Conservation (phyloP, 92 coral and sea anemone genomes). For the Bergia puertoricense region DNA sequence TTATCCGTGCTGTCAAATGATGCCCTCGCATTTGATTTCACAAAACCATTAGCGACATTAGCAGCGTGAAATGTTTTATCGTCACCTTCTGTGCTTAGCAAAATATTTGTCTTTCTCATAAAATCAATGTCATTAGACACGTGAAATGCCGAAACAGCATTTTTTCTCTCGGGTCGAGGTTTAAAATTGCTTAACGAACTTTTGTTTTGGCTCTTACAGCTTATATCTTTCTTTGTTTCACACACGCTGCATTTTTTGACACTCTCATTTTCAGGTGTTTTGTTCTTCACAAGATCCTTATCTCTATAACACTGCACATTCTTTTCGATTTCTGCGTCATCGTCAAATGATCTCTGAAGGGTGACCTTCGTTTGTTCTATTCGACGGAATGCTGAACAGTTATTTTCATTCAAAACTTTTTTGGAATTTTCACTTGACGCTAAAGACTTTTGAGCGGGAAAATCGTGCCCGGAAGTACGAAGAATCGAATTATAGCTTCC, state of each 20-base stretch:
- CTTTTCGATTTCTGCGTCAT: slow-evolving; percentile 24
- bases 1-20: not conserved
- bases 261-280: not conserved
- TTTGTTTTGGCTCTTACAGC: not conserved
- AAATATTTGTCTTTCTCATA: slow-evolving; percentile 43
- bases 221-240: not conserved
- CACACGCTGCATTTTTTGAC: not conserved
- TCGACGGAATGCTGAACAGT: not conserved
- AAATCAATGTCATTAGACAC: slow-evolving; percentile 19
- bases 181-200: not conserved
- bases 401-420: not conserved
- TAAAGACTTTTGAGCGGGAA: not conserved
- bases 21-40: slow-evolving; percentile 12
- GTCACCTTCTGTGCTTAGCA: slow-evolving; percentile 21
- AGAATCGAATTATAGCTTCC: slow-evolving; percentile 20
- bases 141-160: slow-evolving; percentile 16
- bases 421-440: slow-evolving; percentile 21
- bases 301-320: not conserved
- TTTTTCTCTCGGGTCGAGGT: slow-evolving; percentile 7
- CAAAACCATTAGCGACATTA: slow-evolving; percentile 34
- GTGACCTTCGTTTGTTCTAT: not conserved
- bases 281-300: slow-evolving; percentile 18
- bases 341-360: not conserved
- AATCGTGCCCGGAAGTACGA: not conserved
- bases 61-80: slow-evolving; percentile 36